A percentile compares a stretch with the other conserved stretches of the same genome.
These are phyloP conservation scores for Serilophus lunatus DNA, from an alignment of 2,113 vertebrate species.

Conservation along the genomic window DNA sequence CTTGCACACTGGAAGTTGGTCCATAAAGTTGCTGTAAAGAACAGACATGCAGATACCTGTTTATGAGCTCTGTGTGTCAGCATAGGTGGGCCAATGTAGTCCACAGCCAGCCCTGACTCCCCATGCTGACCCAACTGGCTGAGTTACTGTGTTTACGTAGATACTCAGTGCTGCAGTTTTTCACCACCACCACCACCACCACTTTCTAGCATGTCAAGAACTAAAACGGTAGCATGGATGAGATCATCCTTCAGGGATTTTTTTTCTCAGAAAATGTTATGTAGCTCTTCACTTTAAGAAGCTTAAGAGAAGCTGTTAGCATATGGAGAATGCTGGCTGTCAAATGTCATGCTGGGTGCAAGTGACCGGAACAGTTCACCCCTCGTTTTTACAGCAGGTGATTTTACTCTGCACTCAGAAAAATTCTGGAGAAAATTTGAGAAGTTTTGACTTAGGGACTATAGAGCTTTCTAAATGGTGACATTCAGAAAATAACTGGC, in stretches of 20 bases:
- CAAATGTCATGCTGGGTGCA: neutral
- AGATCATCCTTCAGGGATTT: neutral
- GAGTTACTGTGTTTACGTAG: neutral
- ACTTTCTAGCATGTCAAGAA: neutral
- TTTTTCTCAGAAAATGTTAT: neutral
- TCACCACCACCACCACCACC: neutral
- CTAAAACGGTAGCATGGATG: neutral
- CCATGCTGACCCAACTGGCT: fast-evolving
- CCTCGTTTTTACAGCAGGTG: neutral
- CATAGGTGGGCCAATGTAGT: fast-evolving
- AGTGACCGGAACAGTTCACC: neutral
- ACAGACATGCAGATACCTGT: neutral
- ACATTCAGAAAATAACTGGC: neutral
- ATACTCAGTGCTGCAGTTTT: neutral
- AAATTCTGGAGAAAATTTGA: neutral
- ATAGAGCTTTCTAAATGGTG: neutral
- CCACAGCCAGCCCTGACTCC: neutral
- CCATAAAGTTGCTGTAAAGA: neutral
- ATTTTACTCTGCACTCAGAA: neutral
- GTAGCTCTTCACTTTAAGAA: neutral
- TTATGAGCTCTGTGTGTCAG: neutral
- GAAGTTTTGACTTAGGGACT: neutral
- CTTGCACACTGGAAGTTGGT: neutral
- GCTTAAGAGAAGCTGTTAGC: neutral
- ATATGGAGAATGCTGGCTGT: neutral